phyloP scores from a whole-genome alignment of 2,888 invertebrate species.

The Danaus chrysippus region DNA sequence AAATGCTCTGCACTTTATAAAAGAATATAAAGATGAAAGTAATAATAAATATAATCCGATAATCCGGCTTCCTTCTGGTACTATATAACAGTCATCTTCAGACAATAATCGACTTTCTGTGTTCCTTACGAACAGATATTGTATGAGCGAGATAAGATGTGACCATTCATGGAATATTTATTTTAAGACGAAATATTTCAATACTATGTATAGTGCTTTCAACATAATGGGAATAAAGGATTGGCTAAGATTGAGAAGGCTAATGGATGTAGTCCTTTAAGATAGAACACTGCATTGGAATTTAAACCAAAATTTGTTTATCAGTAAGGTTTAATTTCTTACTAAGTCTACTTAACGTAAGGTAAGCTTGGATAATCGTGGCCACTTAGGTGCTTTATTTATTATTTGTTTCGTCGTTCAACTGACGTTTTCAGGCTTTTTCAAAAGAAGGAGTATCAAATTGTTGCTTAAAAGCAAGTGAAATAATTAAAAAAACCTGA shows the following conservation, averaged over 20 bases:
- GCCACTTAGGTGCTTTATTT: slow-evolving; percentile 36
- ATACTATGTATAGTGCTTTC: slow-evolving; percentile 33
- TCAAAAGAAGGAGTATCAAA: slow-evolving; percentile 20
- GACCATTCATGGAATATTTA: slow-evolving; percentile 50
- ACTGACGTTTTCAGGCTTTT: slow-evolving; percentile 32
- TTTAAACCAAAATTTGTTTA: slow-evolving; percentile 18
- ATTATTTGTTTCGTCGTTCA: slow-evolving; percentile 38
- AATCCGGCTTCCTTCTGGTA: slow-evolving; percentile 3
- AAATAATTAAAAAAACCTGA: slow-evolving; percentile 16
- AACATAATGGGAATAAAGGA: slow-evolving; percentile 34
- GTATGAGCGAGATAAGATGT: slow-evolving; percentile 60
- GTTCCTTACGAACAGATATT: slow-evolving; percentile 68
- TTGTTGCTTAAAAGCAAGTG: slow-evolving; percentile 26
- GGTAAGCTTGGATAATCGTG: slow-evolving; percentile 33
- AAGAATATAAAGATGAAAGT: slow-evolving; percentile 8
- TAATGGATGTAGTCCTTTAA: slow-evolving; percentile 34
- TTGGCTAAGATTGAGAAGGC: slow-evolving; percentile 33
- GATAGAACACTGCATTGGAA: slow-evolving; percentile 13
- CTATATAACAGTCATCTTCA: slow-evolving; percentile 15
- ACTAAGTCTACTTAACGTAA: slow-evolving; percentile 13
- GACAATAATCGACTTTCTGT: slow-evolving; percentile 64
- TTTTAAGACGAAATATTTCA: slow-evolving; percentile 41
- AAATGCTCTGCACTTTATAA: slow-evolving; percentile 5
- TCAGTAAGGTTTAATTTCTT: slow-evolving; percentile 18
- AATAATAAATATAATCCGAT: slow-evolving; percentile 13